phyloP scores from a whole-genome alignment of 2,113 vertebrate species.

The Vombatus ursinus region DNA sequence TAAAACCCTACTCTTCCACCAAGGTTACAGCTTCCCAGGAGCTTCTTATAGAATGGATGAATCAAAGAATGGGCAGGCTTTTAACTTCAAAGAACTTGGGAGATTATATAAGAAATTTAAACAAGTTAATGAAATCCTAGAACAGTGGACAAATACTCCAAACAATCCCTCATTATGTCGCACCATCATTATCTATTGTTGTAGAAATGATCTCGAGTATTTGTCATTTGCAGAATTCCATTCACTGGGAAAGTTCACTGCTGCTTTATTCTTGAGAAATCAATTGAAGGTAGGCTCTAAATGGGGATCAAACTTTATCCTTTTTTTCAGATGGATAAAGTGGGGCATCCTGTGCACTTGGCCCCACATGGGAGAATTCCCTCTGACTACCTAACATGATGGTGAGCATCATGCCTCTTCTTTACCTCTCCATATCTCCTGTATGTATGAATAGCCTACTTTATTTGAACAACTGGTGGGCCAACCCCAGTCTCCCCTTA shows the following conservation, averaged over 20 bases:
- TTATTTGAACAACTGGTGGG: too few relatives aligned
- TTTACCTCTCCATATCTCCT: too few relatives aligned
- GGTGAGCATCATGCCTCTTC: too few relatives aligned
- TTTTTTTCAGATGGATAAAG: background rate
- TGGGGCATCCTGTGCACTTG: background rate
- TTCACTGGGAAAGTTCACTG: background rate
- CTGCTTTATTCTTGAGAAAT: background rate
- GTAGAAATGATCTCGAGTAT: too few relatives aligned
- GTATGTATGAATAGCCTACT: too few relatives aligned
- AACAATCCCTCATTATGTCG: too few relatives aligned
- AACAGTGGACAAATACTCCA: background rate
- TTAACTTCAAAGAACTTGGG: background rate
- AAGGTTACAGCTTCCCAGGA: too few relatives aligned
- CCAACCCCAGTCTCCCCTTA: too few relatives aligned
- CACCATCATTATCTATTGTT: too few relatives aligned
- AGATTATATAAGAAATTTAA: background rate
- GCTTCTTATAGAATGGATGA: too few relatives aligned
- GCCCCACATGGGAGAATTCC: background rate
- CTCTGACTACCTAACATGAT: too few relatives aligned
- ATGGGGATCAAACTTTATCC: background rate
- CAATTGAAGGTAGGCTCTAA: background rate
- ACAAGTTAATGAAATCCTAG: background rate
- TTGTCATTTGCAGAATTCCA: background rate
- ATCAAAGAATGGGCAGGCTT: background rate
- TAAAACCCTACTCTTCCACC: too few relatives aligned